Percentiles rank a stretch among this genome's conserved stretches.
These are phyloP conservation scores for Bradysia coprophila DNA, from an alignment of 1,140 invertebrate genomes.

Conservation along the genomic window DNA sequence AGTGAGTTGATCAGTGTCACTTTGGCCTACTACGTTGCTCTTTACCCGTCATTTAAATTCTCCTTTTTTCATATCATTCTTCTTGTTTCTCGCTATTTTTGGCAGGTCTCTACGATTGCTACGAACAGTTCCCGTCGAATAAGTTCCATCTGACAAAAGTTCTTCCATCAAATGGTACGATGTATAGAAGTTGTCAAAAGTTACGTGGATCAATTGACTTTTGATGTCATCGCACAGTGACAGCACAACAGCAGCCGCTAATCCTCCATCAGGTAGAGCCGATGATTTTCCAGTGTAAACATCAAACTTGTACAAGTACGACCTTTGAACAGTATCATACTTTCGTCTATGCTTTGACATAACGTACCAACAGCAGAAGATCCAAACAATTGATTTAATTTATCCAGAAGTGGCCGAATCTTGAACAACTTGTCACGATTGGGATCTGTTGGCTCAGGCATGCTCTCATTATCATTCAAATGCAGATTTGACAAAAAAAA, in stretches of 20 bases:
- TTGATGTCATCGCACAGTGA: slow-evolving; percentile 14
- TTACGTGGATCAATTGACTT: slow-evolving; percentile 13
- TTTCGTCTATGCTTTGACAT: slow-evolving; percentile 16
- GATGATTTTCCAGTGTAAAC: slow-evolving; percentile 24
- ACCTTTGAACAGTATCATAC: slow-evolving; percentile 21
- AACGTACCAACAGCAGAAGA: neutral
- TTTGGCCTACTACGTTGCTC: no score
- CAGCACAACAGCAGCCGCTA: slow-evolving; percentile 18
- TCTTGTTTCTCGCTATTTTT: neutral
- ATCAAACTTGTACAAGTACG: slow-evolving; percentile 24
- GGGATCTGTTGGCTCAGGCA: neutral
- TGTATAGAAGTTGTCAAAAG: slow-evolving; percentile 27
- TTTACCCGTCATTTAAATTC: neutral
- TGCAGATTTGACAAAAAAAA: neutral
- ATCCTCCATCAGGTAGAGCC: slow-evolving; percentile 11
- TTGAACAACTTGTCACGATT: neutral
- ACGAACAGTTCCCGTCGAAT: slow-evolving; percentile 20
- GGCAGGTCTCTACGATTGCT: slow-evolving; percentile 7
- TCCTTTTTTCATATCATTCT: neutral
- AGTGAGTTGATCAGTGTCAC: no score
- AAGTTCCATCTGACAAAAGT: slow-evolving; percentile 15
- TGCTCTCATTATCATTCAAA: neutral
- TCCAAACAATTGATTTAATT: neutral
- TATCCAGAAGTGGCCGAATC: neutral
- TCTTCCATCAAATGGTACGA: slow-evolving; percentile 14